Conservation (phyloP, 2,888 invertebrate species). For the Tenthredo mesomela region DNA sequence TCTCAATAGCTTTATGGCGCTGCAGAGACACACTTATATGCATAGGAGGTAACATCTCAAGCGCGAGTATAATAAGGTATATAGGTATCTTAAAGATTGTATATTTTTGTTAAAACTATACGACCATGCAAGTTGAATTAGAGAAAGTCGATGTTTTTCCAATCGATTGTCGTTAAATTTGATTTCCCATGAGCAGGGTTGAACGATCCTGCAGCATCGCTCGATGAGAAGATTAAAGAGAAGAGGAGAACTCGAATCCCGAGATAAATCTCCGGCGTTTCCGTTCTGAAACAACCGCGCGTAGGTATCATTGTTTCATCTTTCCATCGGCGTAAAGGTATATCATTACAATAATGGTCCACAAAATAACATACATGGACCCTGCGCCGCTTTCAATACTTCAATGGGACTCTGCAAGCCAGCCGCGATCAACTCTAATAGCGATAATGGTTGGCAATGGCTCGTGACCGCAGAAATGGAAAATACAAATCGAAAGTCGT, state of each 20-base stretch:
- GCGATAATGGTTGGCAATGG: conserved; percentile 75
- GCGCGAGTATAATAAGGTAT: background rate
- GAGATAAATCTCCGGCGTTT: conserved; percentile 49
- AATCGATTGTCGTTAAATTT: conserved; percentile 16
- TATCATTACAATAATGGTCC: conserved; percentile 76
- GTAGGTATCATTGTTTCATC: conserved; percentile 72
- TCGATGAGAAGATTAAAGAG: background rate
- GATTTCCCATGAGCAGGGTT: background rate
- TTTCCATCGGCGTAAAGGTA: conserved; percentile 73
- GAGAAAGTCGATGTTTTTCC: conserved; percentile 39
- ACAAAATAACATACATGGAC: conserved; percentile 60
- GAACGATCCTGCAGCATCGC: conserved; percentile 43
- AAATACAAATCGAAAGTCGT: conserved; percentile 65
- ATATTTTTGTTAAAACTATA: conserved; percentile 1
- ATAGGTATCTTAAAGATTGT: background rate
- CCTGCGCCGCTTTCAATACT: conserved; percentile 45
- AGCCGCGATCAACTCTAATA: conserved; percentile 70
- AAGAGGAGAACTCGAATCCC: conserved; percentile 37
- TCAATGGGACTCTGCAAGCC: conserved; percentile 53
- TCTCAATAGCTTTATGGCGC: background rate
- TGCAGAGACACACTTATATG: background rate
- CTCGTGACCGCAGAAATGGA: conserved; percentile 76
- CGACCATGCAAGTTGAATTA: conserved; percentile 18
- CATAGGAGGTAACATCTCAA: conserved; percentile 35
- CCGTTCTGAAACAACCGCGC: conserved; percentile 53